A percentile compares a stretch with the other conserved stretches of the same genome.
Evolutionary conservation across 1,140 invertebrate genomes (phyloP).

Genomic region (Monomorium pharaonis): DNA sequence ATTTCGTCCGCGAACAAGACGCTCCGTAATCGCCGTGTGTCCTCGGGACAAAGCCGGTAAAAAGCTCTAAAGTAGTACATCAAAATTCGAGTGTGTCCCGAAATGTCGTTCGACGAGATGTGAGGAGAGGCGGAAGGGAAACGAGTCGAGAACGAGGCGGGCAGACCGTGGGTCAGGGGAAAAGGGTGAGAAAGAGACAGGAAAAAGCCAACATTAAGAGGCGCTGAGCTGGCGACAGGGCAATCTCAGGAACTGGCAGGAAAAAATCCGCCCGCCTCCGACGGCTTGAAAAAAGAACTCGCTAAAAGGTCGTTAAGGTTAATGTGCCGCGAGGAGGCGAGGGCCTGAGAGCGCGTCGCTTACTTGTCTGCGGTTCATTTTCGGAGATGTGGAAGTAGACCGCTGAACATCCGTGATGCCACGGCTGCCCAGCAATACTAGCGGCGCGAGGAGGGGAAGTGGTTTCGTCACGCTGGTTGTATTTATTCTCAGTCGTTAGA

Average conservation of each 20-base stretch:
- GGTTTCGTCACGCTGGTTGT: conserved; percentile 33
- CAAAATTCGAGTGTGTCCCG: conserved; percentile 62
- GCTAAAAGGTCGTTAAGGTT: conserved; percentile 84
- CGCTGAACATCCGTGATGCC: not conserved
- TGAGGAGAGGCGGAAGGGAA: not conserved
- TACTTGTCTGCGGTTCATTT: conserved; percentile 64
- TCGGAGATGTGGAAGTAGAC: conserved; percentile 5
- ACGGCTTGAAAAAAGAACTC: conserved; percentile 70
- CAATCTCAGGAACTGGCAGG: conserved; percentile 77
- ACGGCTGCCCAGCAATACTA: not conserved
- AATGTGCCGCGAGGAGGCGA: conserved; percentile 75
- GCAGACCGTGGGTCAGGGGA: no score
- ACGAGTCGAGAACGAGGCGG: not conserved
- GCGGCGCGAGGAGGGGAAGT: not conserved
- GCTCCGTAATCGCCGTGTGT: conserved; percentile 14
- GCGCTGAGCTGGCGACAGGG: conserved; percentile 80
- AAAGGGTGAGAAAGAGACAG: conserved; percentile 25
- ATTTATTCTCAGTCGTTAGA: conserved; percentile 38
- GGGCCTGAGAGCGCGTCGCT: conserved; percentile 41
- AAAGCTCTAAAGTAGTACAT: conserved; percentile 60
- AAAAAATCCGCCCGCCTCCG: conserved; percentile 69
- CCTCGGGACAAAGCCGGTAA: not conserved
- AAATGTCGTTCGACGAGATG: not conserved
- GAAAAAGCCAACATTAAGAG: conserved; percentile 81
- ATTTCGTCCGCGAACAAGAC: not conserved